Evolutionary conservation across 2,888 invertebrate genomes (phyloP), one percentile per base, ranked within the genome.

Genomic region (Melangyna quadrimaculata): DNA sequence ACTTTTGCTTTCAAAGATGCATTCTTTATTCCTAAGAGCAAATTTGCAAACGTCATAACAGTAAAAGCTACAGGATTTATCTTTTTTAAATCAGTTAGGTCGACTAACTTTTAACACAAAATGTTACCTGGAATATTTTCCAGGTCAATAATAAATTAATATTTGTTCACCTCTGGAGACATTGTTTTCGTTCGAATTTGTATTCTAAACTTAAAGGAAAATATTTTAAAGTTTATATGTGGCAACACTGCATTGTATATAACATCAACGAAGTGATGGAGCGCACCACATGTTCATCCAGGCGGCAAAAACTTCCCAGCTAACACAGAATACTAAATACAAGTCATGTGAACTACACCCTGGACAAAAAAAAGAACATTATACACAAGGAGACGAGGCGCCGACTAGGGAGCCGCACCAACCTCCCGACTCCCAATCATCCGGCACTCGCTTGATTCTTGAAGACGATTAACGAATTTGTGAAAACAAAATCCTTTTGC

Each of bases 261-360:
- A 59, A 24, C 61, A 55, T 35, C 70, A 59, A 45, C 69, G n/a
- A 70, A 78, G 71, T 84, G 86, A 86, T 87, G 82, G 77, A 83
- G 87, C 73, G 74, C 80, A 71, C 79, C 87, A 87, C 87, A 87
- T 87, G 87, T 83, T 79, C 74, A 77, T 51, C 70, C 70, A 87
- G 74, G 79, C 83, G 83, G 35, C 71, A 82, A 80, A 35, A 80
- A 77, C 70, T 74, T 82, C 63, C 63, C 72, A 69, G 74, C 72
- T 53, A 81, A 40, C 70, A 70, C 43, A 69, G 61, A 78, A 78
- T 69, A 63, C 73, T 82, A 72, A 82, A 70, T 77, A 61, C 57
- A 73, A 37, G 51, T 61, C 57, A 84, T 57, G 69, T 81, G 81
- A 81, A 84, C 84, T 75, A 24, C 63, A 77, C 69, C 53, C 70